These are phyloP conservation scores for Prosopocoilus inquinatus DNA, from an alignment of 2,888 invertebrate species.

Conservation along the genomic window DNA sequence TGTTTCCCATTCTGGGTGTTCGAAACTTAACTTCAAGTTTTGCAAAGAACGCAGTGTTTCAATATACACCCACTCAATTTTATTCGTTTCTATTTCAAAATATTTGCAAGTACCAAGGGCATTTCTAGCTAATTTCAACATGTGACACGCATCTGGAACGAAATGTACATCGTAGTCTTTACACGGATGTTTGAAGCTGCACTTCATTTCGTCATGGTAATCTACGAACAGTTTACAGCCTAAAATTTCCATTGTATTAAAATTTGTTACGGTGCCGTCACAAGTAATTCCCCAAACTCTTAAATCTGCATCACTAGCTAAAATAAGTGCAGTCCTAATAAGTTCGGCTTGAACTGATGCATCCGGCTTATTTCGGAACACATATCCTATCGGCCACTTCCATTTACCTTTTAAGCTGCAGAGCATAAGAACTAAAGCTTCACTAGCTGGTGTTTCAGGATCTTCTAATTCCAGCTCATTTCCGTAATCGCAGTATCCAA, in stretches of 20 bases:
- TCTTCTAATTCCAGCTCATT: slow-evolving; percentile 1
- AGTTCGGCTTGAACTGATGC: slow-evolving; percentile 10
- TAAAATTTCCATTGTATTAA: neutral
- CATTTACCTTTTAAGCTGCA: slow-evolving; percentile 18
- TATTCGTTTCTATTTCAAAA: slow-evolving; percentile 1
- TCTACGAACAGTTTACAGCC: slow-evolving; percentile 4
- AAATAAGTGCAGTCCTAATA: neutral
- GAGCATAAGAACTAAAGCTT: slow-evolving; percentile 21
- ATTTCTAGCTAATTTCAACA: slow-evolving; percentile 15
- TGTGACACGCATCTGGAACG: slow-evolving; percentile 20
- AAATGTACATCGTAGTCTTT: slow-evolving; percentile 12
- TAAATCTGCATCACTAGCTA: too few relatives aligned
- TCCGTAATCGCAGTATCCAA: neutral
- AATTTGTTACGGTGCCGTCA: too few relatives aligned
- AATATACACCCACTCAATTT: too few relatives aligned
- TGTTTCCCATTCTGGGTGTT: too few relatives aligned
- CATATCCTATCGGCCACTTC: slow-evolving; percentile 20
- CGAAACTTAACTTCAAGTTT: too few relatives aligned
- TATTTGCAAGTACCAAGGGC: slow-evolving; percentile 12
- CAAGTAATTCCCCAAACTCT: too few relatives aligned
- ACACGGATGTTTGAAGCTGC: slow-evolving; percentile 11
- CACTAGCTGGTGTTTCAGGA: slow-evolving; percentile 16
- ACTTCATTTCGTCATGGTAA: neutral
- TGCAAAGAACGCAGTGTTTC: too few relatives aligned
- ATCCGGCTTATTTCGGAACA: slow-evolving; percentile 13